These are phyloP conservation scores for Saguinus midas DNA, from an alignment of 2,113 vertebrate species.

Conservation along the genomic window DNA sequence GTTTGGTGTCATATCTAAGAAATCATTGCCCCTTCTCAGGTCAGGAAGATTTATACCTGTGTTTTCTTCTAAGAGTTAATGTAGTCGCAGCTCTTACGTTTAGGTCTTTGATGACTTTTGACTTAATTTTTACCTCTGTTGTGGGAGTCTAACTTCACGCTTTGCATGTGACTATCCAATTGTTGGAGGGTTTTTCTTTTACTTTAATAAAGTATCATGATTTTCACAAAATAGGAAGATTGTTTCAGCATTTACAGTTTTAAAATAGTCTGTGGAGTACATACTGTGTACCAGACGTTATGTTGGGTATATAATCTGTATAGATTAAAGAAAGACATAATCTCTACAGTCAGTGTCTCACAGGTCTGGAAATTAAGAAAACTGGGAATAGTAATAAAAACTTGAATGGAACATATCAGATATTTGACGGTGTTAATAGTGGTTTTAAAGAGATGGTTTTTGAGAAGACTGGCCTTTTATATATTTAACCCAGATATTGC, in stretches of 20 bases:
- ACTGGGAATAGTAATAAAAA: slow-evolving; percentile 2
- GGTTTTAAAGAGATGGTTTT: slow-evolving; percentile 40
- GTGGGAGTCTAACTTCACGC: not conserved
- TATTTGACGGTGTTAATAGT: slow-evolving; percentile 6
- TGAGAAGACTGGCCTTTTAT: not conserved
- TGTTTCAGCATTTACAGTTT: slow-evolving; percentile 11
- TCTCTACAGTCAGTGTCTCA: not conserved
- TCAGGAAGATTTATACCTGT: not conserved
- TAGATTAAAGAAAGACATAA: not conserved
- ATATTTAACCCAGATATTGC: not conserved
- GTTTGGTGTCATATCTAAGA: not conserved
- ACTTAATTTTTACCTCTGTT: not conserved
- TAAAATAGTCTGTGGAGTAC: not conserved
- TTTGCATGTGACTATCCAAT: not conserved
- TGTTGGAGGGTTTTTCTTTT: not conserved
- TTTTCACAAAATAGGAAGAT: slow-evolving; percentile 14
- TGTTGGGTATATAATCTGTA: not conserved
- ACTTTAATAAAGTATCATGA: not conserved
- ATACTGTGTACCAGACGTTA: not conserved
- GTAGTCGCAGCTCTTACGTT: not conserved
- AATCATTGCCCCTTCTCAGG: not conserved
- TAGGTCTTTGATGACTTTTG: not conserved
- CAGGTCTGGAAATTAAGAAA: not conserved
- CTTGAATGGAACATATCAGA: slow-evolving; percentile 18
- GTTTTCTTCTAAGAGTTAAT: not conserved